These are phyloP conservation scores for Rhodinocichla rosea DNA, from an alignment of 2,113 vertebrate species.

Conservation along the genomic window DNA sequence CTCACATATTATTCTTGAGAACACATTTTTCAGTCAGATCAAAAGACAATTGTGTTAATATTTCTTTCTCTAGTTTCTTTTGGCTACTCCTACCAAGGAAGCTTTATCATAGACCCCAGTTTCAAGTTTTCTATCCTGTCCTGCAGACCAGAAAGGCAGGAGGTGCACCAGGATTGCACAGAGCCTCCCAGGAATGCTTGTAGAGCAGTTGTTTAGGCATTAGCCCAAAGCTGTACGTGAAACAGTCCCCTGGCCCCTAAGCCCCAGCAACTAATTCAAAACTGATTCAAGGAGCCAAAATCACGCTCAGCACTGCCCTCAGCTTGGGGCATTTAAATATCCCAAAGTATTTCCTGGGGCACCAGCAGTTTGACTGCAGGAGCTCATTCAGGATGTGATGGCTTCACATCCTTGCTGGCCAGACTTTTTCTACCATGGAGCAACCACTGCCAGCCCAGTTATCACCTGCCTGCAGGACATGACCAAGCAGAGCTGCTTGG, in stretches of 20 bases:
- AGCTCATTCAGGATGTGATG: neutral
- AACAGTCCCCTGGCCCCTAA: neutral
- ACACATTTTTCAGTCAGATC: neutral
- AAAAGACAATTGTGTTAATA: neutral
- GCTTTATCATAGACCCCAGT: neutral
- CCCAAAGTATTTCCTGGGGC: neutral
- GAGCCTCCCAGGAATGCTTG: neutral
- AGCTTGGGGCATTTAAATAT: neutral
- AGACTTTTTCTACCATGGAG: neutral
- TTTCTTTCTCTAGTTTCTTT: neutral
- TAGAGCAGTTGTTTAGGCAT: neutral
- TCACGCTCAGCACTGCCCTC: neutral
- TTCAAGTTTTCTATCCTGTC: neutral
- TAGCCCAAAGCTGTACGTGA: neutral
- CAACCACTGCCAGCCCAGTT: neutral
- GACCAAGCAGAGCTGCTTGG: neutral
- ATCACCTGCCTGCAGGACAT: too few relatives aligned
- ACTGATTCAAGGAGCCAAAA: neutral
- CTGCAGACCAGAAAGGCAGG: neutral
- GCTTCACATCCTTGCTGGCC: neutral
- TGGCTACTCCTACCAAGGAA: neutral
- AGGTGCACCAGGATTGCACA: neutral
- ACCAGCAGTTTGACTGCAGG: neutral
- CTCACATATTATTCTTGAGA: neutral
- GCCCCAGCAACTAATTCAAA: neutral